Conservation (phyloP, 2,113 vertebrate genomes). For the Lutjanus erythropterus region DNA sequence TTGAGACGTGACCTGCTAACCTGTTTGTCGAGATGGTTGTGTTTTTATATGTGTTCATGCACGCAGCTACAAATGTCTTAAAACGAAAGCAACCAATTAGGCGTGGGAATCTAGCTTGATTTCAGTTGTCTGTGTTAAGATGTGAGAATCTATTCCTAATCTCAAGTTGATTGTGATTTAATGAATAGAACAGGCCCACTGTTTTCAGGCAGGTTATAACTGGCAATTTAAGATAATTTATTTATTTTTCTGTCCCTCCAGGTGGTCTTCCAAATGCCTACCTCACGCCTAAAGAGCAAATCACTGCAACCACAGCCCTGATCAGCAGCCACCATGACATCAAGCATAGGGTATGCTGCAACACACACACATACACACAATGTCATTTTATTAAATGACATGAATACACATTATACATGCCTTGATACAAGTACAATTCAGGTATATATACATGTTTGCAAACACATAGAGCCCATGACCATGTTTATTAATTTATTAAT, state of each 20-base stretch:
- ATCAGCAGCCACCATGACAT: constrained; percentile 85
- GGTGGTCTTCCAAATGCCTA: constrained; percentile 85
- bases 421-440: constrained; percentile 1
- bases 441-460: not conserved
- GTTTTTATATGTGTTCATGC: not conserved
- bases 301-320: constrained; percentile 83
- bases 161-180: not conserved
- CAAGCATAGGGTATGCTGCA: constrained; percentile 80
- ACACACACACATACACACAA: not conserved
- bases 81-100: not conserved
- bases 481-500: not conserved
- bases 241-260: constrained; percentile 35
- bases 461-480: not conserved
- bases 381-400: not conserved
- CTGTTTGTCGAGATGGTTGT: constrained; percentile 4
- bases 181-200: not conserved
- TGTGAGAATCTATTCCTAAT: not conserved
- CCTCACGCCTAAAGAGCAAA: constrained; percentile 82
- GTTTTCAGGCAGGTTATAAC: not conserved
- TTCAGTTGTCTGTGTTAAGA: not conserved
- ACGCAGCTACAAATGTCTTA: not conserved
- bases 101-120: not conserved
- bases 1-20: not conserved
- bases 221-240: not conserved
- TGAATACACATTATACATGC: not conserved